Evolutionary conservation across 1,140 invertebrate species (phyloP).

Genomic region (Pseudobourletiella spinata): DNA sequence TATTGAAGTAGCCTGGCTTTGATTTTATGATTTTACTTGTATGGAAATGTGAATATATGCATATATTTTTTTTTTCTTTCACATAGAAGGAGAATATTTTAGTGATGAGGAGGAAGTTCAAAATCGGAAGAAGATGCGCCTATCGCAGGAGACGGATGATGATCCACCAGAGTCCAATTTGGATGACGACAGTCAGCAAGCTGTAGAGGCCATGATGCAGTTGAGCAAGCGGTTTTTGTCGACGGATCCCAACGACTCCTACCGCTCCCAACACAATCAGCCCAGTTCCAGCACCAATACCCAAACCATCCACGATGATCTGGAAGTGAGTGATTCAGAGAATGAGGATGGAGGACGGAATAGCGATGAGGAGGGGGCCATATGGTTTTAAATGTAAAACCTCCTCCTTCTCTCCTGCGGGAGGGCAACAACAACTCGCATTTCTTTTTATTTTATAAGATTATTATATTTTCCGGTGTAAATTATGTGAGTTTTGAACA

Average conservation of each 20-base stretch:
- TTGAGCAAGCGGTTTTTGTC: constrained; percentile 40
- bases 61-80: constrained; percentile 8
- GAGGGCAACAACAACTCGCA: too few relatives aligned
- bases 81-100: constrained; percentile 23
- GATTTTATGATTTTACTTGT: too few relatives aligned
- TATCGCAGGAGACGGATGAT: constrained; percentile 35
- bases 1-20: too few relatives aligned
- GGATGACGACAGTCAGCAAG: constrained; percentile 68
- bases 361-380: not conserved
- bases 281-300: not conserved
- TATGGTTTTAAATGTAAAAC: constrained; percentile 20
- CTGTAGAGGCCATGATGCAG: constrained; percentile 74
- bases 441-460: not conserved
- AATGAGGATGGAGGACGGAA: not conserved
- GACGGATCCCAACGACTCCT: not conserved
- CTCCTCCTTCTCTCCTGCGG: too few relatives aligned
- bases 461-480: not conserved
- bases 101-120: constrained; percentile 15
- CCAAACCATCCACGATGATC: constrained; percentile 17
- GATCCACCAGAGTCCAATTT: constrained; percentile 29
- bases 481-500: not conserved
- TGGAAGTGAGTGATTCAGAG: constrained; percentile 26
- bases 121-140: constrained; percentile 19
- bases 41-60: too few relatives aligned
- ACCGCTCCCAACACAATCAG: constrained; percentile 3